Percentiles rank a stretch among this genome's conserved stretches.
These are phyloP conservation scores for Actias luna DNA, from an alignment of 2,888 invertebrate genomes.

Conservation along the genomic window DNA sequence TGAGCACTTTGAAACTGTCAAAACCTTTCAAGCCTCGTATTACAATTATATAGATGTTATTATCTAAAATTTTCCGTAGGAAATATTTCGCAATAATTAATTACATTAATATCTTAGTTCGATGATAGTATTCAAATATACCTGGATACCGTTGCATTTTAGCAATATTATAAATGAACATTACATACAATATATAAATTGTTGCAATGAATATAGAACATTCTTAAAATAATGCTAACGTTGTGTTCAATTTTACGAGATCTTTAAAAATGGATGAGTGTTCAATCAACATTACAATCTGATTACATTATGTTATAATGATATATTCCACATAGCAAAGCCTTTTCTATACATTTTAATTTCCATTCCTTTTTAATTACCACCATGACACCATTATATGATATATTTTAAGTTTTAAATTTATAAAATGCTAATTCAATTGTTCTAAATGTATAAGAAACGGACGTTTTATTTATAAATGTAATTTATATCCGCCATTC, in stretches of 20 bases:
- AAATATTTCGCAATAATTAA: neutral
- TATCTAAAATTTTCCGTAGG: neutral
- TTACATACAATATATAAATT: neutral
- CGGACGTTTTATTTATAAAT: neutral
- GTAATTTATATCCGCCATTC: neutral
- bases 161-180: too few species aligned
- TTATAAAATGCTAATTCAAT: neutral
- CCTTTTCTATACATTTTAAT: too few species aligned
- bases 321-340: neutral
- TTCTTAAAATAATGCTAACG: neutral
- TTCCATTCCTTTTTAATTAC: neutral
- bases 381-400: neutral
- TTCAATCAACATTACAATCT: slow-evolving; percentile 8
- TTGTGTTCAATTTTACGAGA: slow-evolving; percentile 15
- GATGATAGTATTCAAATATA: neutral
- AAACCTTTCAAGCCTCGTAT: neutral
- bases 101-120: neutral
- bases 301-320: neutral
- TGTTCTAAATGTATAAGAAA: neutral
- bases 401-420: neutral
- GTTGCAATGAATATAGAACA: neutral
- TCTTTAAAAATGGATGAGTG: slow-evolving; percentile 8
- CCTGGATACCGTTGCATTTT: neutral
- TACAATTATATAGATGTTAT: neutral
- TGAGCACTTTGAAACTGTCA: too few species aligned